These are phyloP conservation scores for Ceramica pisi DNA, from an alignment of 2,888 invertebrate species.

Conservation along the genomic window DNA sequence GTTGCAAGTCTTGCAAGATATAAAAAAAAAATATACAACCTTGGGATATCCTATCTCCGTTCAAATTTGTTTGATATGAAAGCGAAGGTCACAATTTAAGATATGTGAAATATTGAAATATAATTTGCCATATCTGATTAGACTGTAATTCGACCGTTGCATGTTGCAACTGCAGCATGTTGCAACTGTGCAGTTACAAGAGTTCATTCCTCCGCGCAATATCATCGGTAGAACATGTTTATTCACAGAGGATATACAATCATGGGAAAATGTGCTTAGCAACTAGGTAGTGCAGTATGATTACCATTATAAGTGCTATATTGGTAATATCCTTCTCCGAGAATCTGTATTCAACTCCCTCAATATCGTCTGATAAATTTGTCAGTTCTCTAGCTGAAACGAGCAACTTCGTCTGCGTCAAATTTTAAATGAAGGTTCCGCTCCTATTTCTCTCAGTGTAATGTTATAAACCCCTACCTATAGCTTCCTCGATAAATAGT, in stretches of 20 bases:
- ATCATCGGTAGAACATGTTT: constrained; percentile 8
- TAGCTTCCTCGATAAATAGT: no score
- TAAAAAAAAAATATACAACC: neutral
- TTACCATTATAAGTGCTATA: neutral
- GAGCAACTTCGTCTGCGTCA: no score
- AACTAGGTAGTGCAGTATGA: neutral
- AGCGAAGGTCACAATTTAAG: neutral
- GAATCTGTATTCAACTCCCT: neutral
- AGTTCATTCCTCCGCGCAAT: constrained; percentile 2
- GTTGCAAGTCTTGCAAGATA: constrained; percentile 1
- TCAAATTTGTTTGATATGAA: neutral
- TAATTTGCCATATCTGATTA: neutral
- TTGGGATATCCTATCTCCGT: neutral
- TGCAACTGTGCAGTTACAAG: constrained; percentile 16
- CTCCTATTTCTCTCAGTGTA: no score
- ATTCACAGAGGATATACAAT: constrained; percentile 3
- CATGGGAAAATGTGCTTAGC: neutral
- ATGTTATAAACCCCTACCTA: no score
- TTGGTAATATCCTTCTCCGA: neutral
- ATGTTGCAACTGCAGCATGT: constrained; percentile 22
- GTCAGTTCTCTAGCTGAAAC: no score
- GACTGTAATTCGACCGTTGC: neutral
- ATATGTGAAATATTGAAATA: constrained; percentile 11
- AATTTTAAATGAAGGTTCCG: no score
- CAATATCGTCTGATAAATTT: neutral